These are phyloP conservation scores for Sinohyriopsis cumingii DNA, from an alignment of 2,888 invertebrate genomes.

Conservation along the genomic window DNA sequence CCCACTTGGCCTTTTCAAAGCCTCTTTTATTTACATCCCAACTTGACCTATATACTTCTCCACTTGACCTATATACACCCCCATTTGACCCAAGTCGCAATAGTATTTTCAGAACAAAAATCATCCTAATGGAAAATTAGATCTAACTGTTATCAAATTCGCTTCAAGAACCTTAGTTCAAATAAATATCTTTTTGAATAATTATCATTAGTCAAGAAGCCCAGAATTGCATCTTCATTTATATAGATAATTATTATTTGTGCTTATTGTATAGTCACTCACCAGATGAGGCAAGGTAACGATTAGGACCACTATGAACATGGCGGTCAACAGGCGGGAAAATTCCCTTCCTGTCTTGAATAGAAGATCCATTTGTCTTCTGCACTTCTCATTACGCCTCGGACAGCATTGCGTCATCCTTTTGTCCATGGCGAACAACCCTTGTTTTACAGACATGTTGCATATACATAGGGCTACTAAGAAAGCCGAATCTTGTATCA, in stretches of 20 bases:
- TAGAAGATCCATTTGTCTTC: conserved; percentile 23
- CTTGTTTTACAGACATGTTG: conserved; percentile 28
- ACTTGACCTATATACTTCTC: too few relatives aligned
- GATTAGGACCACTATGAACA: conserved; percentile 32
- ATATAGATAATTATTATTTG: neutral
- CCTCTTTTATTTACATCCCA: too few relatives aligned
- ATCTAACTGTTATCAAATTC: too few relatives aligned
- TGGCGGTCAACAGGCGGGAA: conserved; percentile 34
- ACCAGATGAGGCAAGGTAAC: conserved; percentile 31
- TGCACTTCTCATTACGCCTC: conserved; percentile 13
- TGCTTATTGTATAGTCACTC: conserved; percentile 4
- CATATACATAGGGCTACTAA: conserved; percentile 27
- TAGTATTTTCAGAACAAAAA: too few relatives aligned
- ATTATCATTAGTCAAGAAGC: too few relatives aligned
- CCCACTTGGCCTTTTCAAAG: too few relatives aligned
- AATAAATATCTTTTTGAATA: too few relatives aligned
- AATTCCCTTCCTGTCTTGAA: conserved; percentile 30
- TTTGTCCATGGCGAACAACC: conserved; percentile 29
- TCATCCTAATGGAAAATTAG: too few relatives aligned
- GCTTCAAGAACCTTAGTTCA: too few relatives aligned
- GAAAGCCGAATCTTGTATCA: conserved; percentile 27
- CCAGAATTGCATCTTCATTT: too few relatives aligned
- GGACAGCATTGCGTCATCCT: conserved; percentile 22
- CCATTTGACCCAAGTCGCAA: too few relatives aligned
- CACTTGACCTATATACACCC: too few relatives aligned